Conservation (phyloP, 1,140 invertebrate genomes). For the Drosophila hydei region DNA sequence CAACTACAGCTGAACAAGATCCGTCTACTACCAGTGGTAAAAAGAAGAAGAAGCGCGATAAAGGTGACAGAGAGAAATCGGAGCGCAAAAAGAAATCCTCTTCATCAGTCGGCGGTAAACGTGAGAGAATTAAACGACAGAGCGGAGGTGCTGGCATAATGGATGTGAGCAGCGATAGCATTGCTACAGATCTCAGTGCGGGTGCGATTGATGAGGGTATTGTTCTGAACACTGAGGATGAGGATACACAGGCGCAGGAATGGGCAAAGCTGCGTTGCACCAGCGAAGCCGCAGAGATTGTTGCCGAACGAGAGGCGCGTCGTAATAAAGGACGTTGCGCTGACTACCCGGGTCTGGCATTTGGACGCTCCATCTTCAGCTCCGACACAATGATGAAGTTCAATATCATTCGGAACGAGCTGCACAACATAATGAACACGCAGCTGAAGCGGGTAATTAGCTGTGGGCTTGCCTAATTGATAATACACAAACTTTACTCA, state of each 20-base stretch:
- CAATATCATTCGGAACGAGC: conserved; percentile 97
- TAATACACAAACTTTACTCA: not conserved
- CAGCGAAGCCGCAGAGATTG: conserved; percentile 93
- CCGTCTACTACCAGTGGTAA: conserved; percentile 32
- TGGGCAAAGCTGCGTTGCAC: conserved; percentile 92
- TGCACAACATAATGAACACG: conserved; percentile 98
- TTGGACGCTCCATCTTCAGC: conserved; percentile 95
- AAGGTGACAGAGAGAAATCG: conserved; percentile 61
- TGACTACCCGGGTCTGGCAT: conserved; percentile 96
- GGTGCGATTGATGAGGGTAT: conserved; percentile 84
- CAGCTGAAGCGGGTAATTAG: conserved; percentile 96
- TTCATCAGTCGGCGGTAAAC: conserved; percentile 40
- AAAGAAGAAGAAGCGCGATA: conserved; percentile 73
- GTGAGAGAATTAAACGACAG: conserved; percentile 67
- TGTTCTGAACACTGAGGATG: conserved; percentile 85
- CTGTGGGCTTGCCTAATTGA: not conserved
- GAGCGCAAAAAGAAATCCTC: conserved; percentile 69
- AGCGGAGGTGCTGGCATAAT: conserved; percentile 42
- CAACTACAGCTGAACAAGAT: conserved; percentile 9
- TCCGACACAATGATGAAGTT: conserved; percentile 99
- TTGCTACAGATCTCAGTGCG: conserved; percentile 84
- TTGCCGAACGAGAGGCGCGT: conserved; percentile 92
- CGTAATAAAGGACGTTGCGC: conserved; percentile 90
- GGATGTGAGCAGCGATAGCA: conserved; percentile 82
- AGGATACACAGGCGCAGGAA: conserved; percentile 91